Evolutionary conservation across 2,797 vertebrate genomes (phyloP).

Genomic region (Macropus fuliginosus): DNA sequence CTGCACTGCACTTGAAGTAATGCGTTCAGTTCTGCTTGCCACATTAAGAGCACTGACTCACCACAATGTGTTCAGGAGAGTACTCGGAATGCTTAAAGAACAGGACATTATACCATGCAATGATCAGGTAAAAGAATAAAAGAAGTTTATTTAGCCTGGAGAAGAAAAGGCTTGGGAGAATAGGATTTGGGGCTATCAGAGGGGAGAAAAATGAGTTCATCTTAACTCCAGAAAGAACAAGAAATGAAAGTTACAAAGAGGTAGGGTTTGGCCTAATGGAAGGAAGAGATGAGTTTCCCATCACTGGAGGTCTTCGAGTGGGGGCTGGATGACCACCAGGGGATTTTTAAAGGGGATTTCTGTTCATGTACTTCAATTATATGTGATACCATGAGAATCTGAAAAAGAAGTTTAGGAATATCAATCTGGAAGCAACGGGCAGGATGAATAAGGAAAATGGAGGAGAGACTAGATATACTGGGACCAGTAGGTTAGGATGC

Average conservation of each 20-base stretch:
- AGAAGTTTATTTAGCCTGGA: not conserved
- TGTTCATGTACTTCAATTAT: not conserved
- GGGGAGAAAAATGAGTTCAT: not conserved
- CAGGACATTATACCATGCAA: not conserved
- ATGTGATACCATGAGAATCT: not conserved
- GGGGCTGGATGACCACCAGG: not conserved
- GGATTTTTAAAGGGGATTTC: not conserved
- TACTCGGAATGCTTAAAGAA: not conserved
- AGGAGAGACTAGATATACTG: not conserved
- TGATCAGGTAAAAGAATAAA: not conserved
- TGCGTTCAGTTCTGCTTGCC: not conserved
- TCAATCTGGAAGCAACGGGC: not conserved
- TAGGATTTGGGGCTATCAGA: not conserved
- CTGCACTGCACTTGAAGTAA: not conserved
- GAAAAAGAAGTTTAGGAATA: slow-evolving; percentile 17
- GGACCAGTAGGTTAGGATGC: not conserved
- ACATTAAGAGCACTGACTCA: not conserved
- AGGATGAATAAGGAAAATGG: not conserved
- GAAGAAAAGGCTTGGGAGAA: not conserved
- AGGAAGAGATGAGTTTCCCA: not conserved
- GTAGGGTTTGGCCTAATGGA: not conserved
- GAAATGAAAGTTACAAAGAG: not conserved
- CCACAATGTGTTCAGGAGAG: not conserved
- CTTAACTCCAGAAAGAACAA: not conserved
- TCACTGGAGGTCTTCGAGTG: not conserved